Evolutionary conservation across 2,797 vertebrate species (phyloP), one percentile per base, ranked within the genome.

Genomic region (Heliangelus exortis): DNA sequence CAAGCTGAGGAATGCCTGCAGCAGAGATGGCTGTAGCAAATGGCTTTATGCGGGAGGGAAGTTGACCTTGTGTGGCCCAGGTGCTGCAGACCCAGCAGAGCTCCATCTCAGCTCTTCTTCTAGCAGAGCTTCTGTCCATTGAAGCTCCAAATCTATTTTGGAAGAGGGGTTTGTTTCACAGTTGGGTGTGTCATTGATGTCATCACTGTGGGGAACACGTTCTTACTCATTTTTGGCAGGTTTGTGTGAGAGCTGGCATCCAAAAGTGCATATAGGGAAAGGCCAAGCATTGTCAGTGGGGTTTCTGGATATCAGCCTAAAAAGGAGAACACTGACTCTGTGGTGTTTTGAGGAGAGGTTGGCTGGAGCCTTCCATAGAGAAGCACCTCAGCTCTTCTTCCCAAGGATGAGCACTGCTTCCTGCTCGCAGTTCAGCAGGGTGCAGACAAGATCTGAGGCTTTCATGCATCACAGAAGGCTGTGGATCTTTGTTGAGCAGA

Each of bases 81-180:
- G 23, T 59, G 31, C 45, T 28, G 50, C 17, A 14, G 43, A 9
- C 43, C 16, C 1, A 2, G 18, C 13, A 19, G 76, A 20, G 34
- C 48, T 72, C 1, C 22, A 26, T 28, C 50, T 47, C n/a, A 4
- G 71, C 50, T n/a, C 15, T 7, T 34, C 11, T 7, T 11, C 18
- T 15, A 14, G 72, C 54, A 62, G 48, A 33, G 73, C n/a, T 57
- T 0, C 1, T 7, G 5, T 57, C 23, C 31, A 0, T 2, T 4
- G n/a, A 8, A 43, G 87, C 36, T 59, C 39, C 13, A 13, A 41
- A 2, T 4, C 50, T 71, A 28, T 22, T 26, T 67, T 15, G n/a
- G 28, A 23, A 12, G 66, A 87, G 82, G 50, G 16, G 73, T 93
- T 92, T 81, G 31, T 55, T 39, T n/a, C 54, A 1, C 20, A 1